Base-by-base conservation (phyloP, 1,140 invertebrate species). In the Drosophila nikananu region DNA sequence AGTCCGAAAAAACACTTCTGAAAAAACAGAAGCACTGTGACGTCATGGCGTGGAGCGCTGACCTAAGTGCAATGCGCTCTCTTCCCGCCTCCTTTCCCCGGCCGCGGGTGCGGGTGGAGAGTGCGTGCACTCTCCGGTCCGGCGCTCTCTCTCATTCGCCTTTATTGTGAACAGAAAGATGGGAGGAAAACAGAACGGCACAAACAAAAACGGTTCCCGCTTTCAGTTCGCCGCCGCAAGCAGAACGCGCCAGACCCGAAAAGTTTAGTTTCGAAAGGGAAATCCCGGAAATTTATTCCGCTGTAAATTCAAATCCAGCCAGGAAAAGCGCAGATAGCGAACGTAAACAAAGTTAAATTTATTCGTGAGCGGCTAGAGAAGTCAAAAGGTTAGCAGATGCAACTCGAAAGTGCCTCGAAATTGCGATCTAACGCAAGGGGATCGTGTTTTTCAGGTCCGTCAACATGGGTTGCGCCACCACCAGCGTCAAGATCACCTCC, bases 391-490 rank as follows among this genome's bases (percentile, higher is more conserved):
- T 74, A 87, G 75, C 46, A 77, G 65, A 87, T 65, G n/a, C 41
- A 52, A 42, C 39, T 39, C 23, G 39, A 49, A 54, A 48, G 15
- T 32, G 30, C 27, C 61, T 55, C n/a, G 37, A 21, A 49, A 52
- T 58, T n/a, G 30, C 25, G 51, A 63, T 12, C 59, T 59, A 25
- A 64, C 51, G 58, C 44, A 23, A 25, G 46, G 60, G 44, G 8
- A 60, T 35, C 41, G 49, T 64, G 30, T 67, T 76, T 76, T 66
- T 44, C 58, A 74, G 61, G 52, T 75, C 51, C 55, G 55, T 51
- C 30, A 87, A 72, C 77, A 92, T 92, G 91, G 91, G 91, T 67
- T 92, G 91, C 48, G 67, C 86, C 58, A 92, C 86, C 48, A 89
- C 83, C 41, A 92, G 75, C 59, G 77, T 92, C 12, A 92, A 92